phyloP scores from a whole-genome alignment of 1,140 invertebrate species.

The Campoletis sonorensis region DNA sequence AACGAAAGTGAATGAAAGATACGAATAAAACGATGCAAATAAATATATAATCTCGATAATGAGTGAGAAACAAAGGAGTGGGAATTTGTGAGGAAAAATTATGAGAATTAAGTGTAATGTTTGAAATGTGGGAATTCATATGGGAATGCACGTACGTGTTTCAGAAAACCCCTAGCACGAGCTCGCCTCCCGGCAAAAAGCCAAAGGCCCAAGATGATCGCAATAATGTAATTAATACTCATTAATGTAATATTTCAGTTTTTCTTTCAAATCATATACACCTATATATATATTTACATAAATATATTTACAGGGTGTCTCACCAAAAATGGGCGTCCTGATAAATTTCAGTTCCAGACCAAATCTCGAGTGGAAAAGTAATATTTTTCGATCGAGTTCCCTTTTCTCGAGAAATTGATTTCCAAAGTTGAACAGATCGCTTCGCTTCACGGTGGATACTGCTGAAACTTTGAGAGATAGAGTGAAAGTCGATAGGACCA shows the following conservation, averaged over 20 bases:
- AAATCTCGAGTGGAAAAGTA: too few relatives aligned
- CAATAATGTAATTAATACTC: conserved; percentile 75
- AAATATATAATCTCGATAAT: background rate
- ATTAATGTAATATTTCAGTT: conserved; percentile 70
- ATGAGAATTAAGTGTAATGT: conserved; percentile 51
- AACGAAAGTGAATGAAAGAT: background rate
- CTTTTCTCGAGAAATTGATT: too few relatives aligned
- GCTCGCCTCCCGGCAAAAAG: conserved; percentile 73
- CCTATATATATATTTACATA: too few relatives aligned
- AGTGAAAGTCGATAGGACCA: too few relatives aligned
- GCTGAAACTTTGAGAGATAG: too few relatives aligned
- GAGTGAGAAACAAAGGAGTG: conserved; percentile 9
- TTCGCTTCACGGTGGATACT: too few relatives aligned
- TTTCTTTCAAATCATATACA: conserved; percentile 50
- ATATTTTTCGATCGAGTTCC: too few relatives aligned
- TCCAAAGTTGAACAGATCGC: too few relatives aligned
- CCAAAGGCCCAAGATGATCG: conserved; percentile 73
- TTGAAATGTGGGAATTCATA: conserved; percentile 61
- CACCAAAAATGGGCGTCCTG: too few relatives aligned
- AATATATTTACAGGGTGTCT: too few relatives aligned
- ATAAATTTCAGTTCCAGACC: too few relatives aligned
- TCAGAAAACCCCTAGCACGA: conserved; percentile 74
- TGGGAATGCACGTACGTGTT: conserved; percentile 73
- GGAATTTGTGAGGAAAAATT: conserved; percentile 4
- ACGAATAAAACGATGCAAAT: background rate